A percentile compares a stretch with the other conserved stretches of the same genome.
Evolutionary conservation across 2,888 invertebrate genomes (phyloP).

Genomic region (Neoscelio sp.): DNA sequence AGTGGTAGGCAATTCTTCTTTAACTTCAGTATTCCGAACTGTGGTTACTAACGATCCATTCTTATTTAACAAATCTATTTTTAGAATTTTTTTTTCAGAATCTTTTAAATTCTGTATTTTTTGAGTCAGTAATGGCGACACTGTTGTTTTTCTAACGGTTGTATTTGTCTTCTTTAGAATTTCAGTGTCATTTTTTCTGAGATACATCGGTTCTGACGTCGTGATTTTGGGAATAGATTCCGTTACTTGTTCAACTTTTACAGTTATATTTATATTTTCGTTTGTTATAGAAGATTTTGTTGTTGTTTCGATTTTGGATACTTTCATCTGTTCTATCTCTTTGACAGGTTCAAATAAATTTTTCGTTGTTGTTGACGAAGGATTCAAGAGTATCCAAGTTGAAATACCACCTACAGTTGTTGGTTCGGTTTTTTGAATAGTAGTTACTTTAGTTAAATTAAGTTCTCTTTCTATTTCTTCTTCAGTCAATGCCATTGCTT

Average conservation of each 20-base stretch:
- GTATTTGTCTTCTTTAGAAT: background rate
- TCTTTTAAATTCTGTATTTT: constrained; percentile 10
- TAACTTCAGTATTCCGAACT: background rate
- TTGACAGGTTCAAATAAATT: constrained; percentile 30
- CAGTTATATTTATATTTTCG: constrained; percentile 4
- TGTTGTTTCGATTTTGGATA: constrained; percentile 36
- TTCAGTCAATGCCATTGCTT: constrained; percentile 87
- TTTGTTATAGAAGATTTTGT: constrained; percentile 13
- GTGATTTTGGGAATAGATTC: background rate
- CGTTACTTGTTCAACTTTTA: background rate
- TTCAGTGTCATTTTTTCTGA: constrained; percentile 16
- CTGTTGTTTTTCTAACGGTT: background rate
- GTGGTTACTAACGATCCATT: background rate
- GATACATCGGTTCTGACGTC: background rate
- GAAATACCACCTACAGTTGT: constrained; percentile 88
- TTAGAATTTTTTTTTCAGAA: constrained; percentile 23
- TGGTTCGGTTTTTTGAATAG: constrained; percentile 81
- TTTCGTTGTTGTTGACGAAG: constrained; percentile 81
- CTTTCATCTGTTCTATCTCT: constrained; percentile 29
- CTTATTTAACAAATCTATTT: background rate
- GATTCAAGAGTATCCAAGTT: constrained; percentile 90
- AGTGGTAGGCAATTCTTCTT: constrained; percentile 27
- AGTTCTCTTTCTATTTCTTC: constrained; percentile 86
- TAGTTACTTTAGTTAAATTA: constrained; percentile 69
- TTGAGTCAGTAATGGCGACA: background rate